Evolutionary conservation across 2,888 invertebrate species (phyloP).

Genomic region (Nomada ferruginata): DNA sequence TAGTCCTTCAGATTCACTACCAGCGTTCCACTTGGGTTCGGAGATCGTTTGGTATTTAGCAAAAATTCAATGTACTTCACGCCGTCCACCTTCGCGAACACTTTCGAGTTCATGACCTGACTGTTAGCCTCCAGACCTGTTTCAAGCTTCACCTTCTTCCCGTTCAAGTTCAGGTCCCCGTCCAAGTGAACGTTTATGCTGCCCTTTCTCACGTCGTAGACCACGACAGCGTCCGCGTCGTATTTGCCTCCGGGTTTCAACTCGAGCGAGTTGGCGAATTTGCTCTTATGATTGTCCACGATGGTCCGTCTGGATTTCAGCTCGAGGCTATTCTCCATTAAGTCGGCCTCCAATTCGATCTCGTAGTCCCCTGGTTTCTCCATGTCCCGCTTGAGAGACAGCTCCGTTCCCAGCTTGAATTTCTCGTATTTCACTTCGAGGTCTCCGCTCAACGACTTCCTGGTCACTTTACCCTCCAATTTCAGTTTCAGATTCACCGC

Average conservation of each 20-base stretch:
- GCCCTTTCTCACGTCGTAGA: slow-evolving; percentile 86
- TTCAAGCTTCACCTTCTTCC: slow-evolving; percentile 86
- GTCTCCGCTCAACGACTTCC: slow-evolving; percentile 86
- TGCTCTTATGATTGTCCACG: slow-evolving; percentile 86
- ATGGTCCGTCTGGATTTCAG: slow-evolving; percentile 86
- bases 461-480: slow-evolving; percentile 86
- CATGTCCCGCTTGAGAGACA: slow-evolving; percentile 84
- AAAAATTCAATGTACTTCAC: slow-evolving; percentile 86
- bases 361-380: slow-evolving; percentile 85
- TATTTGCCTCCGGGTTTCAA: slow-evolving; percentile 87
- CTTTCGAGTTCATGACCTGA: slow-evolving; percentile 85
- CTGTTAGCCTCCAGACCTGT: slow-evolving; percentile 84
- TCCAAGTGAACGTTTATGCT: slow-evolving; percentile 83
- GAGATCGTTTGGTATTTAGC: slow-evolving; percentile 84
- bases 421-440: slow-evolving; percentile 86
- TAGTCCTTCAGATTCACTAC: slow-evolving; percentile 87
- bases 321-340: slow-evolving; percentile 85
- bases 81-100: slow-evolving; percentile 85
- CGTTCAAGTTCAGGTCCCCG: slow-evolving; percentile 86
- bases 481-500: slow-evolving; percentile 77
- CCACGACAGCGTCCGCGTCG: slow-evolving; percentile 87
- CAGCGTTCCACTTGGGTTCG: slow-evolving; percentile 85
- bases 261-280: slow-evolving; percentile 87
- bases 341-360: slow-evolving; percentile 86
- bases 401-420: slow-evolving; percentile 85